A percentile compares a stretch with the other conserved stretches of the same genome.
Conservation (phyloP, 1,140 invertebrate species). For the Drosophila chauvacae region DNA sequence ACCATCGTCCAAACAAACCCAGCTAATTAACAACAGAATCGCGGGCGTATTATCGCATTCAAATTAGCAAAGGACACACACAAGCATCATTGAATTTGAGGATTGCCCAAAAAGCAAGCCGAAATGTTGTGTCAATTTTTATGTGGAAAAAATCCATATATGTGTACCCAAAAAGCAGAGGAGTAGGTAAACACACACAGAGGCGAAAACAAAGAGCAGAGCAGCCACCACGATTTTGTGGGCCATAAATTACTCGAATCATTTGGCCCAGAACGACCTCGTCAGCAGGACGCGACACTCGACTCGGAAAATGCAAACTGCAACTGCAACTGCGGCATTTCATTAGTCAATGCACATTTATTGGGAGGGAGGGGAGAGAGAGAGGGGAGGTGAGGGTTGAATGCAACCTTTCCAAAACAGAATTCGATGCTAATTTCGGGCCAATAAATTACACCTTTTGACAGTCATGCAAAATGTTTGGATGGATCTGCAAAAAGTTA, state of each 20-base stretch:
- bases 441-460: slow-evolving; percentile 74
- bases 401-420: slow-evolving; percentile 37
- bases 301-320: slow-evolving; percentile 38
- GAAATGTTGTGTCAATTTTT: slow-evolving; percentile 48
- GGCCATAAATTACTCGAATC: slow-evolving; percentile 76
- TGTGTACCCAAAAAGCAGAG: slow-evolving; percentile 36
- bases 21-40: slow-evolving; percentile 68
- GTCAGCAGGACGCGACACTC: slow-evolving; percentile 12
- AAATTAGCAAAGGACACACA: slow-evolving; percentile 62
- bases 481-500: slow-evolving; percentile 8
- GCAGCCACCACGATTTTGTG: slow-evolving; percentile 63
- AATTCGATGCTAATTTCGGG: slow-evolving; percentile 77
- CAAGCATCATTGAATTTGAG: slow-evolving; percentile 20
- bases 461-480: slow-evolving; percentile 49
- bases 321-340: slow-evolving; percentile 42
- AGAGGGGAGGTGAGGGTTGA: slow-evolving; percentile 12
- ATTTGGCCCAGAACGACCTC: slow-evolving; percentile 81
- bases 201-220: slow-evolving; percentile 4
- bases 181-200: slow-evolving; percentile 36
- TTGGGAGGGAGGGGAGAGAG: slow-evolving; percentile 3
- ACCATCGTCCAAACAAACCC: slow-evolving; percentile 63
- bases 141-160: slow-evolving; percentile 24
- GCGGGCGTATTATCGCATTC: slow-evolving; percentile 75
- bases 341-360: slow-evolving; percentile 74
- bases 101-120: slow-evolving; percentile 30